Percentiles rank a stretch among this genome's conserved stretches.
Evolutionary conservation across 2,797 vertebrate genomes (phyloP).

Genomic region (Muraenolepis orangiensis): DNA sequence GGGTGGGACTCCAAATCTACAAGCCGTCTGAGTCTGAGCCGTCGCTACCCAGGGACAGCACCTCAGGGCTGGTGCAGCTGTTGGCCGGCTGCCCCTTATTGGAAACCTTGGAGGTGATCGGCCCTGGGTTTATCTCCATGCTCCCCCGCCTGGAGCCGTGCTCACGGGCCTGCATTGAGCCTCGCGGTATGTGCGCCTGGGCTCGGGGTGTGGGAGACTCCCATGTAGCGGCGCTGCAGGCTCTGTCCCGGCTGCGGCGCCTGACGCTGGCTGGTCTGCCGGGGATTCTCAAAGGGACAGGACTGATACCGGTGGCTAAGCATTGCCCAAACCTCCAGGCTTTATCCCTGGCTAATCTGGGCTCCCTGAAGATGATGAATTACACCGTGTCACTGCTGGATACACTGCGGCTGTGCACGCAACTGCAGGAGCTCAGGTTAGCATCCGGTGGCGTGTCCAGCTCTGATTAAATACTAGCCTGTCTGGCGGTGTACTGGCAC

Average conservation of each 20-base stretch:
- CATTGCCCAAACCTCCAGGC: constrained; percentile 82
- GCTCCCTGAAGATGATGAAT: constrained; percentile 85
- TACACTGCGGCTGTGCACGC: constrained; percentile 82
- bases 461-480: background rate
- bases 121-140: constrained; percentile 90
- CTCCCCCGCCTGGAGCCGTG: constrained; percentile 92
- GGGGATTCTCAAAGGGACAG: constrained; percentile 84
- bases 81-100: constrained; percentile 76
- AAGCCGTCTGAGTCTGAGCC: constrained; percentile 57
- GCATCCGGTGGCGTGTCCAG: constrained; percentile 10
- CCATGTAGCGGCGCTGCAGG: constrained; percentile 83
- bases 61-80: constrained; percentile 73
- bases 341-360: constrained; percentile 91
- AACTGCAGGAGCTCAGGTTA: constrained; percentile 68
- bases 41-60: constrained; percentile 47
- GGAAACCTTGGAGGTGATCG: constrained; percentile 86
- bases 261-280: constrained; percentile 92
- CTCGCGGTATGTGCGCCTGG: constrained; percentile 83
- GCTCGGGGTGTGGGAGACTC: constrained; percentile 81
- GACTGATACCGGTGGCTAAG: constrained; percentile 79
- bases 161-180: constrained; percentile 78
- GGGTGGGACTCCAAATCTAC: constrained; percentile 80
- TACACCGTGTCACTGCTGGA: constrained; percentile 85
- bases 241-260: constrained; percentile 75
- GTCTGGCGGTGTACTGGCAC: background rate